Base-by-base conservation (phyloP, 2,797 vertebrate species). In the Austrolebias charrua region DNA sequence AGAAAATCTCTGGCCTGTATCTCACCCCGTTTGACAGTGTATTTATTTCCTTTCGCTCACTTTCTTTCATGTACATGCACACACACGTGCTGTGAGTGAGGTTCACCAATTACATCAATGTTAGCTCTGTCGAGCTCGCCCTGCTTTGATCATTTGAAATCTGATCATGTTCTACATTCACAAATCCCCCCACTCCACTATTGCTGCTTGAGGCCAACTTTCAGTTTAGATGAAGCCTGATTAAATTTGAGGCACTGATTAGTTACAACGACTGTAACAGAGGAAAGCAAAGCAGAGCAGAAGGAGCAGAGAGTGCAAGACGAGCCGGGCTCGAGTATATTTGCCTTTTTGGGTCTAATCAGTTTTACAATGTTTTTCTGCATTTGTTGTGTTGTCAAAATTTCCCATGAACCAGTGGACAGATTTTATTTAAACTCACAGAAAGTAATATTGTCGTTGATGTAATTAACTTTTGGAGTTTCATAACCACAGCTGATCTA, bases 241-340 rank as follows among this genome's bases (percentile, higher is more conserved):
- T 91, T 88, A 79, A 86, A 91, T 90, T 89, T 84, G 73, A 87
- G 82, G 87, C 87, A 86, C 77, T 85, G 82, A 82, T 68, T 73
- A 59, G 63, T 73, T 19, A 42, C 76, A 75, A 55, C 44, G 45
- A 59, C 66, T 73, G 61, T 59, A 72, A 71, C 49, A 74, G 76
- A 76, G 58, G 73, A 63, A 73, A 73, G 73, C 64, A 81, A 63
- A 63, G 75, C 60, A 54, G 58, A 75, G 76, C 71, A 28, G 72
- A 63, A 49, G 65, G 75, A 70, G 63, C 20, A 44, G 66, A 14
- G 63, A 65, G 75, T 74, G 66, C 53, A 42, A 65, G 56, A 63
- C 63, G 76, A 73, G 55, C 40, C 56, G 60, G 63, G 59, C 65
- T 18, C 0, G 58, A 63, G 69, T 79, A 79, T 62, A 73, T 53